phyloP scores from a whole-genome alignment of 1,140 invertebrate species.

The Triops cancriformis region DNA sequence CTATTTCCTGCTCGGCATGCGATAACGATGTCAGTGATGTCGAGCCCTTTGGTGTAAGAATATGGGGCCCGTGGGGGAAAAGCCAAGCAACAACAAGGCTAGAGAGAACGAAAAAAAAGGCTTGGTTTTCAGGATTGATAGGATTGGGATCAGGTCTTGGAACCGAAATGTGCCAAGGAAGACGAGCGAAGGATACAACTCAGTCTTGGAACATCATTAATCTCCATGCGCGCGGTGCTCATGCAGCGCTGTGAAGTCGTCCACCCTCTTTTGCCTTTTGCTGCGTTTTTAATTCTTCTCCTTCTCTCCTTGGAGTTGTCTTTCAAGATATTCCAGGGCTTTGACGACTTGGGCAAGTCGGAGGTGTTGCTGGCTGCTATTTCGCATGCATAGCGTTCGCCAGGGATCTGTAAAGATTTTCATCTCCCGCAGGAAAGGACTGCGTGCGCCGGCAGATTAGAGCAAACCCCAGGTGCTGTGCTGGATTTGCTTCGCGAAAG shows the following conservation, averaged over 20 bases:
- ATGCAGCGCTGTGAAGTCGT: neutral
- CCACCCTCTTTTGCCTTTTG: neutral
- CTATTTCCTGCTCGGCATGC: neutral
- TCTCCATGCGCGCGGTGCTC: neutral
- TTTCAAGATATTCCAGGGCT: neutral
- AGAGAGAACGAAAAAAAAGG: neutral
- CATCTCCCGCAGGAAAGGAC: too few species aligned
- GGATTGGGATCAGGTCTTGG: neutral
- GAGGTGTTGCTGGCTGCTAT: neutral
- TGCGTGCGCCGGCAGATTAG: too few species aligned
- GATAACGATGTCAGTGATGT: neutral
- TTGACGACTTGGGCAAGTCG: neutral
- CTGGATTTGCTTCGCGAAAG: neutral
- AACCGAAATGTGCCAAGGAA: neutral
- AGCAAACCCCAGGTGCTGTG: too few species aligned
- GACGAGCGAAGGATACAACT: neutral
- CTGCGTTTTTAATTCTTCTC: slow-evolving; percentile 10
- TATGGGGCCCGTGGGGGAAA: neutral
- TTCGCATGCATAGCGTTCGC: too few species aligned
- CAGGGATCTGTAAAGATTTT: too few species aligned
- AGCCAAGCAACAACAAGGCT: neutral
- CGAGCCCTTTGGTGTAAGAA: neutral
- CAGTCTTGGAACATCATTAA: slow-evolving; percentile 5
- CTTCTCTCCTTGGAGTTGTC: neutral
- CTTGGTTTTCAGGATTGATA: neutral